A percentile compares a stretch with the other conserved stretches of the same genome.
phyloP scores from a whole-genome alignment of 2,113 vertebrate species.

The Lates calcarifer region DNA sequence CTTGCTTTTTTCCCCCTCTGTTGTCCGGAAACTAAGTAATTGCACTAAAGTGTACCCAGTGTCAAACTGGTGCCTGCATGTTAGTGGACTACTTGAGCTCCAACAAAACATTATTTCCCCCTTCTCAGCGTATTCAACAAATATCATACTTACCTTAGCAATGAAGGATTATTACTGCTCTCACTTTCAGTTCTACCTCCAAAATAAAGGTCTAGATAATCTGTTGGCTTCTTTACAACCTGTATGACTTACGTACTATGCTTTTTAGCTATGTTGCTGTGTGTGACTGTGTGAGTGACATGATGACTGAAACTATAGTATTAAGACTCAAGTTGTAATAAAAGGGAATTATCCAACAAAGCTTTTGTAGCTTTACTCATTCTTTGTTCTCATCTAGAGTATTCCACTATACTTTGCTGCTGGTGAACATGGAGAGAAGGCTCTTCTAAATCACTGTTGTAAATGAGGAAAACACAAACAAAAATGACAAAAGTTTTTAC shows the following conservation, averaged over 20 bases:
- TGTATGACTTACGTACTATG: no score
- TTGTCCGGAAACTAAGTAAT: no score
- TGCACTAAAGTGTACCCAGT: no score
- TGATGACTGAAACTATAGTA: background rate
- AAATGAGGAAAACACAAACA: slow-evolving; percentile 44
- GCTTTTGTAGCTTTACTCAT: background rate
- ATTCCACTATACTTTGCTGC: slow-evolving; percentile 19
- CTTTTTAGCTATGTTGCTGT: background rate
- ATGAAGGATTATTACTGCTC: background rate
- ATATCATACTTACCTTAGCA: background rate
- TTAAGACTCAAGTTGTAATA: background rate
- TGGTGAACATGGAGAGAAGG: slow-evolving; percentile 12
- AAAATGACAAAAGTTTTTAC: slow-evolving; percentile 14
- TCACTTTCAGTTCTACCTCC: background rate
- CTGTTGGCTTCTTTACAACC: background rate
- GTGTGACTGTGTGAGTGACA: no score
- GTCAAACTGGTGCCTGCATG: no score
- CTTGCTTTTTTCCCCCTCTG: no score
- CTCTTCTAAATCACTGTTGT: slow-evolving; percentile 42
- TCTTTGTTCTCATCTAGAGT: slow-evolving; percentile 29
- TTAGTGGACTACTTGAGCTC: no score
- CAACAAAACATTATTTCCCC: no score
- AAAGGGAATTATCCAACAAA: slow-evolving; percentile 15
- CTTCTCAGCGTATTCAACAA: no score
- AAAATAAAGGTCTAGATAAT: background rate